These are phyloP conservation scores for Sebastes umbrosus DNA, from an alignment of 2,797 vertebrate species.

Conservation along the genomic window DNA sequence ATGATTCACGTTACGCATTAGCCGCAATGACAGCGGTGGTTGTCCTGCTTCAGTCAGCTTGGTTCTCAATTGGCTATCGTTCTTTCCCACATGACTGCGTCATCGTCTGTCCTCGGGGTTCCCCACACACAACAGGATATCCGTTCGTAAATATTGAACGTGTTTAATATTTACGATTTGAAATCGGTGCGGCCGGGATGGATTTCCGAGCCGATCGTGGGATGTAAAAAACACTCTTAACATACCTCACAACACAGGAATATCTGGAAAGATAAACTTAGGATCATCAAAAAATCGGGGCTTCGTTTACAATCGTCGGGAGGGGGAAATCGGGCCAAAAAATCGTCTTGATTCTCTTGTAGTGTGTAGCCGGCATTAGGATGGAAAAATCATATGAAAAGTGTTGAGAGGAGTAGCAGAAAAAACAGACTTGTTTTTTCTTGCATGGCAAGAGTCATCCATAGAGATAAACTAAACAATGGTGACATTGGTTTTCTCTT, in stretches of 20 bases:
- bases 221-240: too few relatives aligned
- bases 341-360: not conserved
- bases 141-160: not conserved
- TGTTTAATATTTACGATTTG: not conserved
- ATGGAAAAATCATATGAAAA: not conserved
- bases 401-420: not conserved
- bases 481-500: not conserved
- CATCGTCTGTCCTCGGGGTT: too few relatives aligned
- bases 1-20: accelerated
- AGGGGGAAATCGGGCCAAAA: too few relatives aligned
- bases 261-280: not conserved
- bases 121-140: too few relatives aligned
- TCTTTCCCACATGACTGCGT: too few relatives aligned
- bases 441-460: not conserved
- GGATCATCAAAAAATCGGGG: too few relatives aligned
- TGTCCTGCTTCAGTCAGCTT: too few relatives aligned
- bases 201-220: too few relatives aligned
- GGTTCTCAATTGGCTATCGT: too few relatives aligned
- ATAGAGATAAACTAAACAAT: not conserved
- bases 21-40: too few relatives aligned
- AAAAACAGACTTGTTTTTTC: not conserved
- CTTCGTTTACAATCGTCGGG: too few relatives aligned
- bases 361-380: not conserved
- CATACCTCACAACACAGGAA: too few relatives aligned
- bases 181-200: not conserved